phyloP scores from a whole-genome alignment of 2,113 vertebrate genomes.

The Apus apus region DNA sequence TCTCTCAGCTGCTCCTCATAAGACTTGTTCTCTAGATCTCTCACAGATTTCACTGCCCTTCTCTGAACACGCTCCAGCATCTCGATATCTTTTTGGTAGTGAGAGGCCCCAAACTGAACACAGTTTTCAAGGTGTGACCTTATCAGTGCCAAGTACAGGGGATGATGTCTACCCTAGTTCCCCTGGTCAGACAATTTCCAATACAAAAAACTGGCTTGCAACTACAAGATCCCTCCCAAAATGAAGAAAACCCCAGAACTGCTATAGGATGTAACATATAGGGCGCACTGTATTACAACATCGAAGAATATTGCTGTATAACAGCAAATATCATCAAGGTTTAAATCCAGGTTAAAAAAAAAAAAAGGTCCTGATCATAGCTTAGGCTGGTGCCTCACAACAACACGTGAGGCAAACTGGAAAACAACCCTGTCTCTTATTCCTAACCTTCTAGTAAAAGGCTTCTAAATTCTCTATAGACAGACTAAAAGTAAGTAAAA shows the following conservation, averaged over 20 bases:
- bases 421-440: neutral
- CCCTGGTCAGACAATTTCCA: neutral
- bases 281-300: neutral
- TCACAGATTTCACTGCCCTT: neutral
- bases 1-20: neutral
- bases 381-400: neutral
- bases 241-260: neutral
- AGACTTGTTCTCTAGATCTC: neutral
- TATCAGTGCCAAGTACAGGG: neutral
- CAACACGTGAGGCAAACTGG: neutral
- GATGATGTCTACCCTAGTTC: neutral
- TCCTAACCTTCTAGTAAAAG: neutral
- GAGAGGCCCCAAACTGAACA: neutral
- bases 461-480: neutral
- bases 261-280: neutral
- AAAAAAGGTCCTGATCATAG: fast-evolving
- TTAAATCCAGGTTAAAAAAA: neutral
- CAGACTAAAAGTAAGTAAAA: neutral
- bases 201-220: neutral
- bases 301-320: neutral
- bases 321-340: neutral
- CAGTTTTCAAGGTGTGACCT: neutral
- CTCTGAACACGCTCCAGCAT: neutral
- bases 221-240: neutral
- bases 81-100: neutral